Percentiles rank a stretch among this genome's conserved stretches.
Conservation (phyloP, 2,797 vertebrate genomes). For the Thripadectes ignobilis region DNA sequence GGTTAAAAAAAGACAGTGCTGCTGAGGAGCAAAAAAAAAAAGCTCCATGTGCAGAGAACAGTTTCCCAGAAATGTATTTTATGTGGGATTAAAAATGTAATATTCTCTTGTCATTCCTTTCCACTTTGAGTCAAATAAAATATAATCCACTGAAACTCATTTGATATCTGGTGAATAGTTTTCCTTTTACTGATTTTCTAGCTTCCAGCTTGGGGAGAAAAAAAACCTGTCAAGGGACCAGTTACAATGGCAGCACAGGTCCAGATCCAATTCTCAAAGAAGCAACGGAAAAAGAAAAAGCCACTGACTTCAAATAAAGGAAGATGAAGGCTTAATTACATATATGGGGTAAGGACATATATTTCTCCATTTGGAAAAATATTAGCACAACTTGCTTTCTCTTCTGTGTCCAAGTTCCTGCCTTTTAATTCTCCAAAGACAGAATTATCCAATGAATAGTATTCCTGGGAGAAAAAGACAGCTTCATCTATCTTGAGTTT, state of each 20-base stretch:
- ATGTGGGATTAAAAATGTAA: constrained; percentile 37
- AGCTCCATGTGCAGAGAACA: not conserved
- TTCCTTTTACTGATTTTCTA: constrained; percentile 35
- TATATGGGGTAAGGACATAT: not conserved
- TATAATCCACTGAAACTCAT: constrained; percentile 34
- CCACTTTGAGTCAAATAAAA: constrained; percentile 44
- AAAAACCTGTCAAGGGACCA: not conserved
- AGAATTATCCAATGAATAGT: not conserved
- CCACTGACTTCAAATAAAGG: constrained; percentile 9
- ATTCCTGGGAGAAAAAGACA: not conserved
- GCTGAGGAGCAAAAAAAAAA: not conserved
- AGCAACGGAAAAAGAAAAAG: not conserved
- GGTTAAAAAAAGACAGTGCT: not conserved
- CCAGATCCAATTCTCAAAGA: not conserved
- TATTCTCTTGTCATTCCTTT: constrained; percentile 52
- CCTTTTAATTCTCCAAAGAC: not conserved
- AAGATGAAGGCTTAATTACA: not conserved
- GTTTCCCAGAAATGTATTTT: constrained; percentile 34
- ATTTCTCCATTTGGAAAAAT: constrained; percentile 10
- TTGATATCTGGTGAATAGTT: constrained; percentile 35
- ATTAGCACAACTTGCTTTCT: not conserved
- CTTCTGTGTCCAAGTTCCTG: not conserved
- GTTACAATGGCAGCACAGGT: not conserved
- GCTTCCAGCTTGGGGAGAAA: not conserved
- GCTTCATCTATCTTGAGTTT: not conserved